phyloP scores from a whole-genome alignment of 2,888 invertebrate species.

The Nomada fabriciana region DNA sequence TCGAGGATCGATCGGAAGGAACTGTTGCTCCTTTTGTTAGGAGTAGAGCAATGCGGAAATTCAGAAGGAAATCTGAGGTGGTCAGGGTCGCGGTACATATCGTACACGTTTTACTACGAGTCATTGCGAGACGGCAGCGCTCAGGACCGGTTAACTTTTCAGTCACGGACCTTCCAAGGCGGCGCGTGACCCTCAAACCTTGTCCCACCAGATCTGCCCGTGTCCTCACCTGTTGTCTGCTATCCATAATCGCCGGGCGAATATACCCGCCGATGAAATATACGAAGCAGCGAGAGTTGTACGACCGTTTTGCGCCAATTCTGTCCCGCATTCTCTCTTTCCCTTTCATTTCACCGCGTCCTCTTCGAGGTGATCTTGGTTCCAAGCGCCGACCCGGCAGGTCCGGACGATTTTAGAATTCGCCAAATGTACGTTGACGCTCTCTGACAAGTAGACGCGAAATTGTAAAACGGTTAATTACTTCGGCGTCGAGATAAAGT shows the following conservation, averaged over 20 bases:
- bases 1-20: slow-evolving; percentile 55
- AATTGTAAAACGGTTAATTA: neutral
- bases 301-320: neutral
- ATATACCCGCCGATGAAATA: slow-evolving; percentile 16
- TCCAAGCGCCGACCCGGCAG: neutral
- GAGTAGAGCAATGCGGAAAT: slow-evolving; percentile 69
- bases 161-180: slow-evolving; percentile 77
- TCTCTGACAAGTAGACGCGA: too few relatives aligned
- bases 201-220: slow-evolving; percentile 50
- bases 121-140: neutral
- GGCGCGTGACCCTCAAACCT: slow-evolving; percentile 65
- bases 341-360: neutral
- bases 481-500: neutral
- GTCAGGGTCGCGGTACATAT: slow-evolving; percentile 61
- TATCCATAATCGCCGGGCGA: slow-evolving; percentile 23
- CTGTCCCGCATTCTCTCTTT: neutral
- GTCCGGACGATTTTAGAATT: slow-evolving; percentile 3
- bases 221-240: slow-evolving; percentile 53
- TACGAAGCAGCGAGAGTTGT: neutral
- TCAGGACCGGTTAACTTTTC: slow-evolving; percentile 72
- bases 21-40: slow-evolving; percentile 17
- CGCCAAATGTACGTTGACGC: neutral
- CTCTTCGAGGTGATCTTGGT: slow-evolving; percentile 21
- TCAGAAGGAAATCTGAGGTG: slow-evolving; percentile 48
- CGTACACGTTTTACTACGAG: slow-evolving; percentile 20